phyloP scores from a whole-genome alignment of 2,113 vertebrate genomes.

The Physeter macrocephalus region DNA sequence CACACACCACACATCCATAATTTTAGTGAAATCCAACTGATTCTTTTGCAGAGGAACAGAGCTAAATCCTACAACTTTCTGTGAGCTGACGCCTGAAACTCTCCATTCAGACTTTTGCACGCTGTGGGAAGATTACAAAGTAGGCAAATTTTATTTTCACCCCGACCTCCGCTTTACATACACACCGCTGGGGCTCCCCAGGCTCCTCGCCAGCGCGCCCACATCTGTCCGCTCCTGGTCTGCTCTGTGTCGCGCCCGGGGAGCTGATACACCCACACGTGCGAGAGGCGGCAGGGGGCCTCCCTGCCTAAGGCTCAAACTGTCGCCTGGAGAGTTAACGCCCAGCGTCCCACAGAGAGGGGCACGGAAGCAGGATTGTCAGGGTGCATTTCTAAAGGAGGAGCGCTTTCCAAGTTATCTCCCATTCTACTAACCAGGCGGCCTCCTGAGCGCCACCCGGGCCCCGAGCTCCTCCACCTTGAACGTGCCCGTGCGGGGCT shows the following conservation, averaged over 20 bases:
- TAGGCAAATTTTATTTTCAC: neutral
- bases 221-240: rapidly evolving
- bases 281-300: no score
- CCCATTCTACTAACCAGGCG: neutral
- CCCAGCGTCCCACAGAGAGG: neutral
- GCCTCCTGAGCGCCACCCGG: neutral
- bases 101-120: neutral
- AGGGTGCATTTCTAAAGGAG: neutral
- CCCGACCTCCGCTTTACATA: neutral
- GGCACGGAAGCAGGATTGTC: no score
- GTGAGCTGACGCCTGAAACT: neutral
- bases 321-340: neutral
- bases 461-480: neutral
- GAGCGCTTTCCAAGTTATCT: rapidly evolving
- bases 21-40: neutral
- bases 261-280: no score
- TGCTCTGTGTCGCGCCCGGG: neutral
- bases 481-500: rapidly evolving
- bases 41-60: neutral
- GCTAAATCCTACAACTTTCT: neutral
- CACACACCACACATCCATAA: neutral
- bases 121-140: neutral
- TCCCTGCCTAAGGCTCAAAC: neutral
- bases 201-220: rapidly evolving
- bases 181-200: neutral